These are phyloP conservation scores for Catalaphyllia jardinei DNA, from an alignment of 64 coral and sea anemone species.

Conservation along the genomic window DNA sequence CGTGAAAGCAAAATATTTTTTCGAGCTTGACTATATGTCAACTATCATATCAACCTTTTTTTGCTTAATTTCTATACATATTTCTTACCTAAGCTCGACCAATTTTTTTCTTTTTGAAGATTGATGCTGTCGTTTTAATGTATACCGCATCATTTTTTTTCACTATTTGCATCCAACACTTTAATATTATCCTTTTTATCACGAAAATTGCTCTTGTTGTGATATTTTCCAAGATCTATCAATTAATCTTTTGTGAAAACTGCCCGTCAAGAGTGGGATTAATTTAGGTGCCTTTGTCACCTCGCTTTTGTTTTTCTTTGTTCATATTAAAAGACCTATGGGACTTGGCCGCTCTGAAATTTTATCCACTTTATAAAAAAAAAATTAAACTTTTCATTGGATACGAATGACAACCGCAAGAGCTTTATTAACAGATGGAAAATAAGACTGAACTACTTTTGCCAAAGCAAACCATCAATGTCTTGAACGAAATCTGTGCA, in stretches of 20 bases:
- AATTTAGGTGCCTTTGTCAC: not conserved
- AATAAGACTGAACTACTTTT: not conserved
- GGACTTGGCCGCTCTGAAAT: not conserved
- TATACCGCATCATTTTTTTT: not conserved
- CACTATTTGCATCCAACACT: not conserved
- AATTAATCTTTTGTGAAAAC: constrained; percentile 7
- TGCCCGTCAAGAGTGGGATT: constrained; percentile 3
- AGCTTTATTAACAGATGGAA: not conserved
- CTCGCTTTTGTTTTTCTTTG: constrained; percentile 1
- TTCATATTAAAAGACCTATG: not conserved
- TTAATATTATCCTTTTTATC: not conserved
- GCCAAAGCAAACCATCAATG: not conserved
- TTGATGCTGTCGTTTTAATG: too few species aligned
- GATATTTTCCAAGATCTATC: not conserved
- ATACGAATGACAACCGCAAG: not conserved
- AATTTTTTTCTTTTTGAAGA: too few species aligned
- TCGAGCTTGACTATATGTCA: too few species aligned
- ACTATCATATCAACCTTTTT: too few species aligned
- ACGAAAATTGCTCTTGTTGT: not conserved
- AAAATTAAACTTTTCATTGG: not conserved
- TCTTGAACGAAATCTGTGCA: not conserved
- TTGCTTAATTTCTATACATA: too few species aligned
- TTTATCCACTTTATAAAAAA: not conserved
- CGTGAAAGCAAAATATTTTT: too few species aligned
- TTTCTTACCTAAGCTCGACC: too few species aligned